Base-by-base conservation (phyloP, 2,113 vertebrate genomes). In the Actenoides lindsayi region DNA sequence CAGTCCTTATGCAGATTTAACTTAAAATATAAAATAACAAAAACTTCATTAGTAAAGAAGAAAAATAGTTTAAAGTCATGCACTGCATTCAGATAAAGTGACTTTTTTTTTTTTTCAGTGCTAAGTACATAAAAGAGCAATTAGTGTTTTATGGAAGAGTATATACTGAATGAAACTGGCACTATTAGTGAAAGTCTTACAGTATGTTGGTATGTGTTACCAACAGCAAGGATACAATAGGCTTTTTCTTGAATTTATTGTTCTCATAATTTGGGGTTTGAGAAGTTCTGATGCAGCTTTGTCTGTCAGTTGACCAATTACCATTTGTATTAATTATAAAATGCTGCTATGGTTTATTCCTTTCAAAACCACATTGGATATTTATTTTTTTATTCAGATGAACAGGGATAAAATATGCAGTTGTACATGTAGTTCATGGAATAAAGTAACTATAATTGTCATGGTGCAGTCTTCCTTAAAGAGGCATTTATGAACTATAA, bases 31-130 rank as follows among this genome's bases (percentile, higher is more conserved):
- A 59, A 57, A 91, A 70, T 24, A 62, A 41, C 13, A 78, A 57
- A 73, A 81, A 48, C 5, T 15, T 62, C 56, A 64, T 3, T 11
- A 24, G 3, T 18, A 62, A 75, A 80, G 64, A 86, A 81, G 25
- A 75, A 81, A 87, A 91, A 74, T 35, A 63, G 14, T 37, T 62
- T 41, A 16, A 71, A 83, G 30, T 54, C 33, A 35, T 64, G 8
- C 4, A 37, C 17, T 33, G 2, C 30, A 42, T 83, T 83, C 27
- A 75, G 48, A 60, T 56, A 27, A 71, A 18, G 8, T 75, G 51
- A 30, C 81, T 89, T 84, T 90, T 84, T 89, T 89, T 84, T 90
- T 84, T 89, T 84, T 90, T 63, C 62, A 41, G 25, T 78, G 15
- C n/a, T 82, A 39, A 64, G 74, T 67, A 76, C 35, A 31, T 60